phyloP scores from a whole-genome alignment of 2,797 vertebrate genomes.

The Dermochelys coriacea region DNA sequence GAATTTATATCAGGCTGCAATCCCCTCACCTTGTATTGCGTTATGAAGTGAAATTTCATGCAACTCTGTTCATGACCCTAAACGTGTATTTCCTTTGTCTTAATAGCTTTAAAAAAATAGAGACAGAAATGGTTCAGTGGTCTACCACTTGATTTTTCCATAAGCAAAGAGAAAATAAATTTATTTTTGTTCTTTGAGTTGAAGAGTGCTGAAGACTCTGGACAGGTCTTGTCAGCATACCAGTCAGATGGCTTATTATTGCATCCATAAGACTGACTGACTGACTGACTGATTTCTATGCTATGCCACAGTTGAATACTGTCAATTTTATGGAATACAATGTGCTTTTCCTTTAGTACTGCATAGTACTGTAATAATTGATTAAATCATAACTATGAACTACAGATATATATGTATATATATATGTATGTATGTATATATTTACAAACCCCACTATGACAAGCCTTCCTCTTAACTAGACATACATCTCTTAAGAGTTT shows the following conservation, averaged over 20 bases:
- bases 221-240: not conserved
- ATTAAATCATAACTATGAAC: not conserved
- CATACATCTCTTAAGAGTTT: slow-evolving; percentile 54
- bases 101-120: not conserved
- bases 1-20: not conserved
- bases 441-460: not conserved
- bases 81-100: not conserved
- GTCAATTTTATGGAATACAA: not conserved
- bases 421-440: not conserved
- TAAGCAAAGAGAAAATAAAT: not conserved
- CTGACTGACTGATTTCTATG: not conserved
- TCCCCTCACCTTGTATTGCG: not conserved
- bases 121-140: not conserved
- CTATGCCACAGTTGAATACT: not conserved
- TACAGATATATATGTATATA: not conserved
- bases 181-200: not conserved
- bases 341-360: not conserved
- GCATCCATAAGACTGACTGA: not conserved
- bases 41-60: slow-evolving; percentile 4
- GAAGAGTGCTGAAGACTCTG: not conserved
- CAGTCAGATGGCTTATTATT: not conserved
- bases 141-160: not conserved
- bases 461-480: not conserved
- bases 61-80: not conserved
- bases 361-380: slow-evolving; percentile 14